Base-by-base conservation (phyloP, 2,113 vertebrate genomes). In the Dissostichus mawsoni region DNA sequence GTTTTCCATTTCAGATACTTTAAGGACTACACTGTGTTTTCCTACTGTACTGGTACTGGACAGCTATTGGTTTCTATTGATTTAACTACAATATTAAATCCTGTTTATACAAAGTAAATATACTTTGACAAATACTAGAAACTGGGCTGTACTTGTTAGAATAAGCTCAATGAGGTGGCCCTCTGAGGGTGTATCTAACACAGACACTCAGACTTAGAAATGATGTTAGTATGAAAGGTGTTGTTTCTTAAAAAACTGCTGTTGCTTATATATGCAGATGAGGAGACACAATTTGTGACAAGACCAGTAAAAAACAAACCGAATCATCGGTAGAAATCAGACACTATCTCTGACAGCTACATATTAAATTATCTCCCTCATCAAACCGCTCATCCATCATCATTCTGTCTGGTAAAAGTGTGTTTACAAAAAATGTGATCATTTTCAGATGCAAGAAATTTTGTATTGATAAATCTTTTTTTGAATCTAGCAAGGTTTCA, bases 111-210 rank as follows among this genome's bases (percentile, higher is more conserved):
- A 69, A 48, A 20, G 47, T 65, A 62, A 81, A 76, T n/a, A 59
- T 3, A 41, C 41, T 56, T n/a, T 23, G 23, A 36, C 52, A 41
- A 71, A 81, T 75, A 55, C 18, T 14, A 51, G 18, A 47, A 48
- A 11, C 56, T 56, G 17, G 14, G 33, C 25, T 61, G 9, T 8
- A 11, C 25, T 44, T 55, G 48, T 14, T 23, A 55, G 56, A 77
- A 83, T 25, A 51, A 66, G 20, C 48, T 41, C 52, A 58, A 18
- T 68, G 83, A 79, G 55, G 69, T 63, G 69, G 51, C 70, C 50
- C 77, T 80, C 36, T 5, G 69, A 80, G 61, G 36, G 73, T 13
- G 66, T 23, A 65, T 72, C 33, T 72, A n/a, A 73, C 80, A 76
- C 64, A 74, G 78, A 66, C 48, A 86, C 67, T 50, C 55, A 20